phyloP scores from a whole-genome alignment of 1,140 invertebrate genomes.

The Pseudomyrmex cubaensis region DNA sequence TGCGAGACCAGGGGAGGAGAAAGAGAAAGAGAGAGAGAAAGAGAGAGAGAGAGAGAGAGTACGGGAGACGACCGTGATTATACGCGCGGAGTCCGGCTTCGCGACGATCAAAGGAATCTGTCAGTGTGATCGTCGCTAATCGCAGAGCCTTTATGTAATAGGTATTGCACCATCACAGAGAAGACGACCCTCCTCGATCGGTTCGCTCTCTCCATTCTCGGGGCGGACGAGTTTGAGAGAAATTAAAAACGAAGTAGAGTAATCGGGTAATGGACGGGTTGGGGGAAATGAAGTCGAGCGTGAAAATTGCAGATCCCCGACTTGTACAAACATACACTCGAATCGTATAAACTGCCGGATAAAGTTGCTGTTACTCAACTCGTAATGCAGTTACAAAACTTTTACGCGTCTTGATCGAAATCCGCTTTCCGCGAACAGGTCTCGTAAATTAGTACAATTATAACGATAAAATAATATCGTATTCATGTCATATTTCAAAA shows the following conservation, averaged over 20 bases:
- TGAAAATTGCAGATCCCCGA: conserved; percentile 17
- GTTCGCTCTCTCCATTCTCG: neutral
- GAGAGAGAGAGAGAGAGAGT: too few relatives aligned
- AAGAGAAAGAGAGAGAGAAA: neutral
- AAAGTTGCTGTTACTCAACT: conserved; percentile 32
- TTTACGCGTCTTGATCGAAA: conserved; percentile 21
- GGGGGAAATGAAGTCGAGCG: neutral
- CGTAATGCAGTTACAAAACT: conserved; percentile 52
- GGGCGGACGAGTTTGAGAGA: conserved; percentile 57
- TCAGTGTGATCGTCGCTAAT: conserved; percentile 72
- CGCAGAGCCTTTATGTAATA: conserved; percentile 72
- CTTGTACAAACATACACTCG: neutral
- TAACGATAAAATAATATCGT: neutral
- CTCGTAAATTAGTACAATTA: conserved; percentile 52
- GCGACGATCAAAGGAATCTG: conserved; percentile 73
- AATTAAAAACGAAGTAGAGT: conserved; percentile 47
- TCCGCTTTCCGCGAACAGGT: conserved; percentile 5
- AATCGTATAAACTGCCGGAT: conserved; percentile 18
- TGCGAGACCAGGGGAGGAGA: neutral
- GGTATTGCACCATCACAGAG: conserved; percentile 18
- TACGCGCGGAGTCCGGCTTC: conserved; percentile 68
- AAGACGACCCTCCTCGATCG: conserved; percentile 61
- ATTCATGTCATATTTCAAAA: neutral
- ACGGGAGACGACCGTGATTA: conserved; percentile 61
- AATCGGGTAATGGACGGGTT: conserved; percentile 38